Conservation (phyloP, 2,797 vertebrate genomes). For the Gorsachius magnificus region DNA sequence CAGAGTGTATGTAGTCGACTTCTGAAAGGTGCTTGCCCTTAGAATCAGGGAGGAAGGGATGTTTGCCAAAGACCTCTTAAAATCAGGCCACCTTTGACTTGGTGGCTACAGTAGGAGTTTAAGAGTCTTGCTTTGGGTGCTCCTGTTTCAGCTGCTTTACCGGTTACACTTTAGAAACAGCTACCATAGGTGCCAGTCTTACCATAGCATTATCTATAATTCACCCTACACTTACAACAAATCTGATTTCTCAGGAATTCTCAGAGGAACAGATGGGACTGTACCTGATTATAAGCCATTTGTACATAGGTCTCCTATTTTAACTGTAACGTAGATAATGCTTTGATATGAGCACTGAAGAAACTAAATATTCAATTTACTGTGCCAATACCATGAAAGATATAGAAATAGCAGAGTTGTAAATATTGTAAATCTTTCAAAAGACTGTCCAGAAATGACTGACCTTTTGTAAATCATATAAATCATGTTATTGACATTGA, state of each 20-base stretch:
- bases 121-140: neutral
- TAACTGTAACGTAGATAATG: neutral
- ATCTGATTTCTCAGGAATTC: neutral
- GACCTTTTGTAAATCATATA: constrained; percentile 38
- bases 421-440: neutral
- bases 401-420: neutral
- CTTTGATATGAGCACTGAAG: neutral
- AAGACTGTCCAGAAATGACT: neutral
- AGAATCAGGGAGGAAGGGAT: neutral
- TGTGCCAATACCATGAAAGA: neutral
- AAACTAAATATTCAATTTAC: neutral
- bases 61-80: neutral
- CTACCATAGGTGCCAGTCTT: neutral
- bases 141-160: neutral
- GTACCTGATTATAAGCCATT: neutral
- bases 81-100: neutral
- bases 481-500: constrained; percentile 45
- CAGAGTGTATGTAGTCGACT: neutral
- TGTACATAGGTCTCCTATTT: neutral
- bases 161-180: neutral
- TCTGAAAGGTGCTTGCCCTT: neutral
- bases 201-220: neutral
- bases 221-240: neutral
- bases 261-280: neutral
- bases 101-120: neutral